Base-by-base conservation (phyloP, 2,113 vertebrate species). In the Erpornis zantholeuca region DNA sequence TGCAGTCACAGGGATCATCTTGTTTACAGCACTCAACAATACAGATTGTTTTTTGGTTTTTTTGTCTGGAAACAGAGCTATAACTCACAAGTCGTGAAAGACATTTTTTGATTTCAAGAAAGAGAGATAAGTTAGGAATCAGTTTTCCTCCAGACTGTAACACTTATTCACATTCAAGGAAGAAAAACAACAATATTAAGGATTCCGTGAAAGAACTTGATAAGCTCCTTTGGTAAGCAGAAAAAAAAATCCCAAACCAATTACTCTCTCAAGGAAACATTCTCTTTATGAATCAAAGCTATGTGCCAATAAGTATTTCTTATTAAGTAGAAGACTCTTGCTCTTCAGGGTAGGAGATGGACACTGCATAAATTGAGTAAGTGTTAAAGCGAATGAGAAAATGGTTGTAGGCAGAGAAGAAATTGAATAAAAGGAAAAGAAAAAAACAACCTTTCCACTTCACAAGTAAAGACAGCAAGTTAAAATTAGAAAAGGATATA, bases 241-340 rank as follows among this genome's bases (percentile, higher is more conserved):
- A 10, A n/a, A 44, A 79, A 40, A 82, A 66, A 86, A 66, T 35
- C 38, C 36, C 24, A 69, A 69, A 60, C 60, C 71, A 84, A 95
- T 93, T 92, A 93, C 42, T 60, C n/a, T 88, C 44, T 72, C 47
- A 79, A 91, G 83, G 54, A 97, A 97, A 88, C 49, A 73, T 77
- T 82, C 29, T 65, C 29, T 82, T 47, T 82, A 86, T 47, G 71
- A 94, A 92, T 82, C 53, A 88, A 96, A 93, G 47, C 59, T 82
- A 19, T 54, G 38, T 88, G 81, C 23, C 85, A 93, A 66, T 91
- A 78, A 80, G 45, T 79, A 86, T 88, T 85, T 91, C 59, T 66
- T 85, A 38, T 90, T 77, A 86, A 90, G 27, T 3, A 70, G 71
- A 83, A 80, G 66, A 44, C n/a, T 68, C 40, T 71, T 71, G 31